A percentile compares a stretch with the other conserved stretches of the same genome.
Evolutionary conservation across 2,888 invertebrate genomes (phyloP).

Genomic region (Andricus curvator): DNA sequence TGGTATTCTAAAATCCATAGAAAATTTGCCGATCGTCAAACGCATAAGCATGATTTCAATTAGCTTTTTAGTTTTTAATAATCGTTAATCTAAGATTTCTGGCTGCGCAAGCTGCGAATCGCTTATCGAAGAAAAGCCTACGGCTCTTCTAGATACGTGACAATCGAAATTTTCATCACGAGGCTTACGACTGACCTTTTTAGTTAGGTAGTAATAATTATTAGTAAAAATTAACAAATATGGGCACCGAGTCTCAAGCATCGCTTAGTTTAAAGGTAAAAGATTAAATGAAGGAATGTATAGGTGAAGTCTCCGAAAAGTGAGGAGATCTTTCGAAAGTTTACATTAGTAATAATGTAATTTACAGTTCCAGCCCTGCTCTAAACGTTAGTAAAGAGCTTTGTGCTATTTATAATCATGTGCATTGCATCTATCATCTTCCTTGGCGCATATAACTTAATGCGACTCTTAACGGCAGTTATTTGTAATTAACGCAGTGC

Average conservation of each 20-base stretch:
- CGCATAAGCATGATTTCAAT: neutral
- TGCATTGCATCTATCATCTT: conserved; percentile 72
- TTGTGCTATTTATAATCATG: conserved; percentile 78
- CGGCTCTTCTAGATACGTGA: conserved; percentile 66
- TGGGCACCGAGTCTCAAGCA: conserved; percentile 59
- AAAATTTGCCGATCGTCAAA: conserved; percentile 1
- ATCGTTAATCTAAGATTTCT: conserved; percentile 4
- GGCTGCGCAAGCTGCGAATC: neutral
- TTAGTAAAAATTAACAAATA: conserved; percentile 65
- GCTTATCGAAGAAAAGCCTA: neutral
- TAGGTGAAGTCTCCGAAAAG: conserved; percentile 59
- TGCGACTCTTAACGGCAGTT: conserved; percentile 68
- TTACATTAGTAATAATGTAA: conserved; percentile 62
- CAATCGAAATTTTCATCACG: conserved; percentile 65
- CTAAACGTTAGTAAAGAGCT: conserved; percentile 67
- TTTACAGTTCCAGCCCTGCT: conserved; percentile 71
- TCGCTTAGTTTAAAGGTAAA: conserved; percentile 55
- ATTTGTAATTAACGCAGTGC: conserved; percentile 36
- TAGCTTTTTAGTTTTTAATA: neutral
- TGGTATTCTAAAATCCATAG: conserved; percentile 5
- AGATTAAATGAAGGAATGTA: conserved; percentile 65
- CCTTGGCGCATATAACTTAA: conserved; percentile 63
- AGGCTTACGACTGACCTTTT: conserved; percentile 63
- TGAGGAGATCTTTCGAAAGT: conserved; percentile 56
- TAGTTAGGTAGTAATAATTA: conserved; percentile 59